Evolutionary conservation across 2,888 invertebrate genomes (phyloP), one percentile per base, ranked within the genome.

Genomic region (Philhelius pedissequus): DNA sequence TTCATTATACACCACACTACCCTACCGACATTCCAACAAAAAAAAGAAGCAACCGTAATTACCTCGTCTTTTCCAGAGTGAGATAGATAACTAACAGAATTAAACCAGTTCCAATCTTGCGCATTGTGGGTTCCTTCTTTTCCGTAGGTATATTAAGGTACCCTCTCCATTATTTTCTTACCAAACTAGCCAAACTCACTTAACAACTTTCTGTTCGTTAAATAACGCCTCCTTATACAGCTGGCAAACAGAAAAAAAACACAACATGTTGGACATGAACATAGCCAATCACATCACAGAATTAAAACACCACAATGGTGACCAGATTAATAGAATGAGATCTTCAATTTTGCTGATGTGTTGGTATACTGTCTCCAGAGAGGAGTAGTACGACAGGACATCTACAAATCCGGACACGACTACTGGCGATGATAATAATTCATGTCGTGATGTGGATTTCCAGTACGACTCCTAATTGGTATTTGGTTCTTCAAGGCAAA

Each of bases 391-490:
- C n/a, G n/a, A n/a, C 2, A 40, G 54, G 62, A 76, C 30, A 30
- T n/a, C 68, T 38, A 62, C 62, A 32, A 58, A 71, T 56, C 62
- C 32, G 32, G 38, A 58, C 60, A 52, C 35, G 38, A 73, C 78
- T 54, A n/a, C n/a, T n/a, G n/a, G n/a, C n/a, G 8, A 38, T 7
- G 25, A 40, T 54, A 76, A 84, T 84, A 84, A 84, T 45, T 84
- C 80, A 80, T 80, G 84, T 80, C 80, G 75, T 84, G 84, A 80
- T 84, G 84, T 73, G 75, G 75, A 84, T 76, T 84, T 80, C 80
- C 50, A 84, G 58, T 80, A 62, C 66, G 80, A 76, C 66, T 80
- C 76, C 84, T 84, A 84, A 84, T 84, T 84, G 80, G 84, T 84
- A 80, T 84, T 84, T 76, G 75, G 80, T 70, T 84, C 80, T 84